Conservation (phyloP, 2,888 invertebrate species). For the Tenthredo scrophulariae region DNA sequence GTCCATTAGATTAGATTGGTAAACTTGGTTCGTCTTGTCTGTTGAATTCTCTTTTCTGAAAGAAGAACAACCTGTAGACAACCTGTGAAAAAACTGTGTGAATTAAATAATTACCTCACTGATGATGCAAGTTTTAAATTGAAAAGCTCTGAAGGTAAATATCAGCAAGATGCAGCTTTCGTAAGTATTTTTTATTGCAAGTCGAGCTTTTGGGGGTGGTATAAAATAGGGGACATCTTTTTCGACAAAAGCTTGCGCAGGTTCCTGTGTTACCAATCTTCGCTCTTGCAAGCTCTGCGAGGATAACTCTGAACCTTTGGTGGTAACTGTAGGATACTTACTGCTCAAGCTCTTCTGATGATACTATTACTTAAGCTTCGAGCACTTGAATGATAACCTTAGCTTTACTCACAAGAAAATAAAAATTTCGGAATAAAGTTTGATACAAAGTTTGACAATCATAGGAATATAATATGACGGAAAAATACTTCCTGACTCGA, state of each 20-base stretch:
- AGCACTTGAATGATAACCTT: not conserved
- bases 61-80: no score
- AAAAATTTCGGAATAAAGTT: not conserved
- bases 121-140: not conserved
- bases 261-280: not conserved
- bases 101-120: no score
- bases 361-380: not conserved
- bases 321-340: not conserved
- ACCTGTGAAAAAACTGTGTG: no score
- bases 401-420: not conserved
- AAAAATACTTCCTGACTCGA: not conserved
- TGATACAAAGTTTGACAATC: not conserved
- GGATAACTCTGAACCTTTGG: not conserved
- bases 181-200: not conserved
- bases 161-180: not conserved
- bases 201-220: not conserved
- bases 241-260: constrained; percentile 5
- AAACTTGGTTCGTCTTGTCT: no score
- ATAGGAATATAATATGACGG: not conserved
- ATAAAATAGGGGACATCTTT: not conserved
- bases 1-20: no score
- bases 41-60: no score
- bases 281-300: not conserved
- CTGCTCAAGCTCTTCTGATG: constrained; percentile 2
- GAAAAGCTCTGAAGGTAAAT: not conserved